phyloP scores from a whole-genome alignment of 2,113 vertebrate genomes.

The Xiphorhynchus elegans region DNA sequence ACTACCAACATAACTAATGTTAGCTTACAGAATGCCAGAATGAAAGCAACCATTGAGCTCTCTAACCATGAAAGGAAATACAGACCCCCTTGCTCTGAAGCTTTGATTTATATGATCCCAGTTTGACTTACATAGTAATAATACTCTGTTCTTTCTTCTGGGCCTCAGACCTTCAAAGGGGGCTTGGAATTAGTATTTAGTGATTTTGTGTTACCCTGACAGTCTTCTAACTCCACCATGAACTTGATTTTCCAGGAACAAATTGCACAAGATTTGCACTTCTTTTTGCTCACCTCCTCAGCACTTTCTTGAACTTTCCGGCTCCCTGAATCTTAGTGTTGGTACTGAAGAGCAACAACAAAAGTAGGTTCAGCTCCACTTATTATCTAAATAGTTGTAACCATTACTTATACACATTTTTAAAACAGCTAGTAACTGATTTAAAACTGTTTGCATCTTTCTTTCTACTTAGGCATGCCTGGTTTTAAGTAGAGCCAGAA shows the following conservation, averaged over 20 bases:
- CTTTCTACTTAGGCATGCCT: background rate
- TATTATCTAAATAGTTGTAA: background rate
- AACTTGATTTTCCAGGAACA: conserved; percentile 9
- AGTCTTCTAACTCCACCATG: conserved; percentile 1
- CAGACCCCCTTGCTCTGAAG: background rate
- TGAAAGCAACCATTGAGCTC: conserved; percentile 64
- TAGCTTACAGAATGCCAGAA: conserved; percentile 36
- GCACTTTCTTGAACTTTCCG: background rate
- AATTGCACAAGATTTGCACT: background rate
- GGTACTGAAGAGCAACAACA: background rate
- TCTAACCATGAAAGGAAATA: conserved; percentile 52
- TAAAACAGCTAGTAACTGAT: background rate
- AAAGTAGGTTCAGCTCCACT: background rate
- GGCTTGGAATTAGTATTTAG: conserved; percentile 61
- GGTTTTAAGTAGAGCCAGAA: background rate
- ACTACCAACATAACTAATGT: conserved; percentile 47
- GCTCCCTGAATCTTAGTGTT: background rate
- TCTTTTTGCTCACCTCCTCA: conserved; percentile 16
- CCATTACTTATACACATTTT: background rate
- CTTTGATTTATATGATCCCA: conserved; percentile 21
- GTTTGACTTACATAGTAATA: background rate
- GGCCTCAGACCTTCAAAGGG: conserved; percentile 17
- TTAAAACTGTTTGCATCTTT: background rate
- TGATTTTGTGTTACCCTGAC: conserved; percentile 51
- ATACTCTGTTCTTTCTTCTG: conserved; percentile 35